Evolutionary conservation across 2,113 vertebrate species (phyloP).

Genomic region (Ceuthmochares aereus): DNA sequence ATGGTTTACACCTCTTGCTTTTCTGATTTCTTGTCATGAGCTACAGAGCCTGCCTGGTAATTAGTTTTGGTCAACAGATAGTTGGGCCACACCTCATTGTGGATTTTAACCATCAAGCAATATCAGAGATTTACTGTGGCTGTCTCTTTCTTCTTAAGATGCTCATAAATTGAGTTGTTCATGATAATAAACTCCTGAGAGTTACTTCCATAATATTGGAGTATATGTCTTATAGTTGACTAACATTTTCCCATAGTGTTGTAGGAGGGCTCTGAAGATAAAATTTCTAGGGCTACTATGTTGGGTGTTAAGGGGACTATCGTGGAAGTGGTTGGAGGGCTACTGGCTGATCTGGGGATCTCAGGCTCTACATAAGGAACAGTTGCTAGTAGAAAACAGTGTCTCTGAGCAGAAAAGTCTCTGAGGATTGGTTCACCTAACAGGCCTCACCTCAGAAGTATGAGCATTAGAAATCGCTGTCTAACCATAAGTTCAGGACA

Average conservation of each 20-base stretch:
- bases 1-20: neutral
- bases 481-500: neutral
- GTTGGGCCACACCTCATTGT: neutral
- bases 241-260: neutral
- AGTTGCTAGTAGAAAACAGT: neutral
- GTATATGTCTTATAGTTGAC: neutral
- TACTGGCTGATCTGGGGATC: neutral
- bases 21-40: neutral
- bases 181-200: neutral
- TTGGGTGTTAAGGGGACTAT: neutral
- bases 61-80: neutral
- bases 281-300: neutral
- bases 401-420: neutral
- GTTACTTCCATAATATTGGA: neutral
- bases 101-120: neutral
- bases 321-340: neutral
- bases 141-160: neutral
- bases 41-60: neutral
- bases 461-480: neutral
- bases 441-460: neutral
- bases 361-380: neutral
- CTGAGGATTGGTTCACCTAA: neutral
- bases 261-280: neutral
- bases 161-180: neutral
- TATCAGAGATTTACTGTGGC: neutral